Evolutionary conservation across 2,797 vertebrate species (phyloP).

Genomic region (Characodon lateralis): DNA sequence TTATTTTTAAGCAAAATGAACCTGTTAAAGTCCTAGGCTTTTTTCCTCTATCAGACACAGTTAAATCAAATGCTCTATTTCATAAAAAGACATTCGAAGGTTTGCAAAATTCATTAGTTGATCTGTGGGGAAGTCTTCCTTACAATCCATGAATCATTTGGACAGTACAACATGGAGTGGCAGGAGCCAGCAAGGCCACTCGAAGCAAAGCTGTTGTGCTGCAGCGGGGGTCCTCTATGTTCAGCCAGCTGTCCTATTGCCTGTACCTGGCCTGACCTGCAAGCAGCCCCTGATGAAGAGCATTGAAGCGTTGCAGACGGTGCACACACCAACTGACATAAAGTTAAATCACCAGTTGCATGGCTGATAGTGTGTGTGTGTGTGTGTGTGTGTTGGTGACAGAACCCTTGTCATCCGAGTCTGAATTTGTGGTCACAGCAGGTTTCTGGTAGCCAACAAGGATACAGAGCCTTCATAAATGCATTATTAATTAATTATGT

Average conservation of each 20-base stretch:
- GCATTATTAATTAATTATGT: constrained; percentile 48
- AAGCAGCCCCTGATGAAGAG: constrained; percentile 19
- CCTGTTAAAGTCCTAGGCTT: no score
- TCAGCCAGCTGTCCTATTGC: constrained; percentile 7
- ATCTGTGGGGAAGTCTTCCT: no score
- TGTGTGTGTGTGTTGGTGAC: constrained; percentile 7
- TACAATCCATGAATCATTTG: no score
- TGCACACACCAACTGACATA: constrained; percentile 1
- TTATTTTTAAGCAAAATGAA: no score
- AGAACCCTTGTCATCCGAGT: not conserved
- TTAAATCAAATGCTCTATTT: no score
- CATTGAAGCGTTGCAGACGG: constrained; percentile 16
- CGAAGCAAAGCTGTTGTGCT: not conserved
- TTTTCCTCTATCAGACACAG: no score
- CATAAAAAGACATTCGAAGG: no score
- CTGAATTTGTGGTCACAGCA: constrained; percentile 40
- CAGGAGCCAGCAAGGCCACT: not conserved
- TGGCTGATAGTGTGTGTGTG: constrained; percentile 2
- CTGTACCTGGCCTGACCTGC: constrained; percentile 8
- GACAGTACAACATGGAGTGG: not conserved
- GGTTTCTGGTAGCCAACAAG: constrained; percentile 45
- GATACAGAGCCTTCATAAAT: constrained; percentile 30
- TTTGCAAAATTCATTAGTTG: no score
- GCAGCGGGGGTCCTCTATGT: constrained; percentile 5
- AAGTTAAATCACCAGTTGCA: not conserved